Evolutionary conservation across 2,888 invertebrate species (phyloP).

Genomic region (Drosophila aldrichi): DNA sequence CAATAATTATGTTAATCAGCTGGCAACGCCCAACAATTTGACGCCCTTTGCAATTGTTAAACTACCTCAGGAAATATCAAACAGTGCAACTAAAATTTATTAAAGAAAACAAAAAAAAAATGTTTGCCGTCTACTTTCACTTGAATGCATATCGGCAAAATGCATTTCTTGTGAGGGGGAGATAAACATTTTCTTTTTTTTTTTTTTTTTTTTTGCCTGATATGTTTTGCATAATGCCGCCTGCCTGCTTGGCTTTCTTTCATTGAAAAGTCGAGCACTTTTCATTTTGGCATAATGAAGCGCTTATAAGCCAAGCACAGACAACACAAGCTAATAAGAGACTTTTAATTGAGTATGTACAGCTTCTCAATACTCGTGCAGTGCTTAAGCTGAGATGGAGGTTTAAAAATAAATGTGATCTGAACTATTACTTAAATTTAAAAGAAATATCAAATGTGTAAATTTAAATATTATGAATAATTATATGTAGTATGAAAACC

Average conservation of each 20-base stretch:
- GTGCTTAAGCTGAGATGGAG: not conserved
- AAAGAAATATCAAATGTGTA: no score
- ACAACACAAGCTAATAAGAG: not conserved
- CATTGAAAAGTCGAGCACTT: constrained; percentile 58
- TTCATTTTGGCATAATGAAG: constrained; percentile 70
- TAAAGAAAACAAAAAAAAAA: constrained; percentile 9
- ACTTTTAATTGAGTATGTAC: not conserved
- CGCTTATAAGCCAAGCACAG: constrained; percentile 48
- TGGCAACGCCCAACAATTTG: constrained; percentile 28
- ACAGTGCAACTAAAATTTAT: constrained; percentile 24
- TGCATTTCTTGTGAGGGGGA: constrained; percentile 36
- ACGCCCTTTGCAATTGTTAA: constrained; percentile 48
- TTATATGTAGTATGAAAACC: no score
- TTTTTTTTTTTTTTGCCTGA: constrained; percentile 13
- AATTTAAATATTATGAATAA: no score
- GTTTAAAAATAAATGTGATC: not conserved
- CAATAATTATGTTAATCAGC: constrained; percentile 51
- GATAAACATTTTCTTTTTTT: constrained; percentile 1
- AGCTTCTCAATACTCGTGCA: not conserved
- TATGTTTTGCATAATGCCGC: constrained; percentile 72
- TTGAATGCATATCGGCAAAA: constrained; percentile 46
- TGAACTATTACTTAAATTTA: no score
- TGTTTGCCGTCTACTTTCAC: constrained; percentile 65
- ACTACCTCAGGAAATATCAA: constrained; percentile 31
- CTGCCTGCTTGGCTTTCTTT: constrained; percentile 45